Evolutionary conservation across 1,140 invertebrate genomes (phyloP).

Genomic region (Brachionus asplanchnoidis): DNA sequence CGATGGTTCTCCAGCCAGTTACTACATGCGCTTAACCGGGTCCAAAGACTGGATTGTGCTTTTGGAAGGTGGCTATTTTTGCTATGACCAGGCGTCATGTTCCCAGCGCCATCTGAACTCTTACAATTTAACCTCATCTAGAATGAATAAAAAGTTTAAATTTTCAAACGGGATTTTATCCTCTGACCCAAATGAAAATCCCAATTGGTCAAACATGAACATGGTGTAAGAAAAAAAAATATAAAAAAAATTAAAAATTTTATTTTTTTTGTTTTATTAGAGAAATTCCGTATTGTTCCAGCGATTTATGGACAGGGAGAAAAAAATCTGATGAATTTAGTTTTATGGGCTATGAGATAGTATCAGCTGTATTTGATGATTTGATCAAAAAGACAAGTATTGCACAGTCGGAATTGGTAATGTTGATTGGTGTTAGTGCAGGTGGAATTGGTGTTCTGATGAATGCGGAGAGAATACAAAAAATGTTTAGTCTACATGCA

Average conservation of each 20-base stretch:
- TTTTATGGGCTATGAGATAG: constrained; percentile 13
- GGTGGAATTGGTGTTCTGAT: constrained; percentile 36
- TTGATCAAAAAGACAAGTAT: not conserved
- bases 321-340: constrained; percentile 36
- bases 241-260: not conserved
- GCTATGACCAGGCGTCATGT: constrained; percentile 7
- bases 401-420: not conserved
- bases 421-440: constrained; percentile 25
- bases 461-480: not conserved
- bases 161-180: constrained; percentile 13
- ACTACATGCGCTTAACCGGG: not conserved
- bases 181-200: not conserved
- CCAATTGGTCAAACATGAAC: not conserved
- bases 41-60: not conserved
- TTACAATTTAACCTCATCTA: constrained; percentile 21
- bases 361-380: constrained; percentile 8
- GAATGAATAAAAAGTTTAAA: not conserved
- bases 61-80: constrained; percentile 15
- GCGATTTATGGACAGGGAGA: constrained; percentile 29
- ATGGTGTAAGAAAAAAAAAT: not conserved
- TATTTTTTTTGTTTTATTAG: not conserved
- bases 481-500: not conserved
- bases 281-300: constrained; percentile 28
- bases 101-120: not conserved
- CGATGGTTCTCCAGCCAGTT: constrained; percentile 4